phyloP scores from a whole-genome alignment of 2,888 invertebrate genomes.

The Drosophila mimica region DNA sequence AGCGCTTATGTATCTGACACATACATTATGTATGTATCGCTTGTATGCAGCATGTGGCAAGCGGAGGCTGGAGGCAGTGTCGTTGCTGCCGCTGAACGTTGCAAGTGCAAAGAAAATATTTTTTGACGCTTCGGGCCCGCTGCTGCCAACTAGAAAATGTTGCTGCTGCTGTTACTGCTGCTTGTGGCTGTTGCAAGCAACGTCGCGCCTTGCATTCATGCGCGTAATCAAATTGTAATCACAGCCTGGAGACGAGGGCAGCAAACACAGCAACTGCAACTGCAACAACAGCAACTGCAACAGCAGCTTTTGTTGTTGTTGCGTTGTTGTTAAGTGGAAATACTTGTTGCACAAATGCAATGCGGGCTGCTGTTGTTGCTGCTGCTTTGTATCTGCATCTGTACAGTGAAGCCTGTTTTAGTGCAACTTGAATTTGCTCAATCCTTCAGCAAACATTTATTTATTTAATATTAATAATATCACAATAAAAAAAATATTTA shows the following conservation, averaged over 20 bases:
- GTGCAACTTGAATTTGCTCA: constrained; percentile 11
- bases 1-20: constrained; percentile 74
- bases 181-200: constrained; percentile 31
- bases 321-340: constrained; percentile 80
- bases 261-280: constrained; percentile 42
- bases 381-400: constrained; percentile 55
- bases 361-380: constrained; percentile 62
- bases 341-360: constrained; percentile 83
- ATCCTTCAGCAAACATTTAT: neutral
- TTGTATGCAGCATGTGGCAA: constrained; percentile 35
- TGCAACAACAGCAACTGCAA: constrained; percentile 24
- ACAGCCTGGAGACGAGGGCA: constrained; percentile 71
- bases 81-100: constrained; percentile 36
- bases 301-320: constrained; percentile 57
- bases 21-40: constrained; percentile 70
- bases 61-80: constrained; percentile 5
- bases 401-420: constrained; percentile 58
- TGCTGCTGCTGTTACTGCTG: constrained; percentile 42
- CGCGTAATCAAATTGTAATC: constrained; percentile 82
- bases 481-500: neutral
- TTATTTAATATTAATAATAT: neutral
- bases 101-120: constrained; percentile 82
- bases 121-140: constrained; percentile 75
- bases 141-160: constrained; percentile 70
- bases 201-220: constrained; percentile 78